Conservation (phyloP, 2,113 vertebrate species). For the Eubucco bourcierii region DNA sequence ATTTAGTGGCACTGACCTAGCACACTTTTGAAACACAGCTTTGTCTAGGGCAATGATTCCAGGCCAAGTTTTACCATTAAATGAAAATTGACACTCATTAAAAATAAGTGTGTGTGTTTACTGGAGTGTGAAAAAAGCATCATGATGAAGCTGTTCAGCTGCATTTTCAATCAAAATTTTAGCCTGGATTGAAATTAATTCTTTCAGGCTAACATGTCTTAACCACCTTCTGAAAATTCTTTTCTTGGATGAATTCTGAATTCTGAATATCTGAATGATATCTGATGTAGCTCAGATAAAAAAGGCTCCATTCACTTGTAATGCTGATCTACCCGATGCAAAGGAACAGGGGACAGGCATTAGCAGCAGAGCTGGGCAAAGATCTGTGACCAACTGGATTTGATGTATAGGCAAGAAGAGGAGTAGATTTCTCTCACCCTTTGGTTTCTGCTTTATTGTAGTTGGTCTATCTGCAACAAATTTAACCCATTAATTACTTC, state of each 20-base stretch:
- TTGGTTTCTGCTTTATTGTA: neutral
- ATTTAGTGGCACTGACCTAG: neutral
- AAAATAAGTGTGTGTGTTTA: neutral
- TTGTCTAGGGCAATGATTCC: neutral
- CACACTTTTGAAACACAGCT: neutral
- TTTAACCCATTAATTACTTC: neutral
- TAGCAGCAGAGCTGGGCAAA: neutral
- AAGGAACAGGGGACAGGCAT: neutral
- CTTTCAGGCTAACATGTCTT: neutral
- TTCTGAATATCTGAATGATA: no score
- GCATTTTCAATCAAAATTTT: neutral
- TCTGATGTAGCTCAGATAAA: neutral
- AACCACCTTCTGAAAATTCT: neutral
- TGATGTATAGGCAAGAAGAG: neutral
- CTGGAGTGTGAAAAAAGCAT: conserved; percentile 7
- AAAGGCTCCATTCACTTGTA: neutral
- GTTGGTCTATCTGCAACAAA: neutral
- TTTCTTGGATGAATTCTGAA: neutral
- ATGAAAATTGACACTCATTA: neutral
- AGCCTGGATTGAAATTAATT: neutral
- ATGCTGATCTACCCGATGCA: neutral
- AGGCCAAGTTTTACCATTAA: neutral
- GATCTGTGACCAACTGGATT: neutral
- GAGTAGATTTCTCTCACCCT: neutral
- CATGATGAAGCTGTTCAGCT: neutral